phyloP scores from a whole-genome alignment of 2,888 invertebrate species.

The Rotaria macrura region DNA sequence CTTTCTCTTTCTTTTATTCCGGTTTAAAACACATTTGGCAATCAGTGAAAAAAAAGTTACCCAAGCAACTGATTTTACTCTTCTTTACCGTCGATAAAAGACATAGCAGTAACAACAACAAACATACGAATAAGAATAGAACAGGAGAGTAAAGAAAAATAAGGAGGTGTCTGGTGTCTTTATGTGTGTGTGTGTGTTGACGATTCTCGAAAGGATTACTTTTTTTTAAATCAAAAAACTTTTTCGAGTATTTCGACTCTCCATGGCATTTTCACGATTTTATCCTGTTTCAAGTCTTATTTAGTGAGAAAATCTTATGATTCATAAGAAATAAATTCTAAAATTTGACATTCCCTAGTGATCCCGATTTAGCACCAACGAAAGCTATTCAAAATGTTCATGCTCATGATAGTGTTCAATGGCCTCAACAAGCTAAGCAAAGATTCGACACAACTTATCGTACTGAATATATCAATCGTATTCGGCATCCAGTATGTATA shows the following conservation, averaged over 20 bases:
- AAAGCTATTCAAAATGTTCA: constrained; percentile 26
- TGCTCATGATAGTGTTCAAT: constrained; percentile 19
- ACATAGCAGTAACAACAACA: neutral
- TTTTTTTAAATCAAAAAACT: neutral
- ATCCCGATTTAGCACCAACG: constrained; percentile 29
- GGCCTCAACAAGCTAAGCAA: constrained; percentile 1
- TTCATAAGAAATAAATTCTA: neutral
- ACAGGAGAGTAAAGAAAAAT: neutral
- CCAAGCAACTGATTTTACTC: neutral
- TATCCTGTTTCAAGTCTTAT: neutral
- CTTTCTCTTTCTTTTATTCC: neutral
- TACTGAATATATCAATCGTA: constrained; percentile 19
- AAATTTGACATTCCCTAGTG: neutral
- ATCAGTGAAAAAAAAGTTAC: neutral
- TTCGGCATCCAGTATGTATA: constrained; percentile 7
- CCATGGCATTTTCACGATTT: neutral
- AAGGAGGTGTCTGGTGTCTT: neutral
- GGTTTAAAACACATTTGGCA: neutral
- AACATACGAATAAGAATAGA: neutral
- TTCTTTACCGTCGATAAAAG: neutral
- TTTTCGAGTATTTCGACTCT: neutral
- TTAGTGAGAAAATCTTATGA: neutral
- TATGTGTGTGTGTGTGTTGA: neutral
- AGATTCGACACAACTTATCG: constrained; percentile 33
- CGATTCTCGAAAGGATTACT: neutral